Evolutionary conservation across 2,888 invertebrate species (phyloP), one percentile per base, ranked within the genome.

Genomic region (Hetaerina titia): DNA sequence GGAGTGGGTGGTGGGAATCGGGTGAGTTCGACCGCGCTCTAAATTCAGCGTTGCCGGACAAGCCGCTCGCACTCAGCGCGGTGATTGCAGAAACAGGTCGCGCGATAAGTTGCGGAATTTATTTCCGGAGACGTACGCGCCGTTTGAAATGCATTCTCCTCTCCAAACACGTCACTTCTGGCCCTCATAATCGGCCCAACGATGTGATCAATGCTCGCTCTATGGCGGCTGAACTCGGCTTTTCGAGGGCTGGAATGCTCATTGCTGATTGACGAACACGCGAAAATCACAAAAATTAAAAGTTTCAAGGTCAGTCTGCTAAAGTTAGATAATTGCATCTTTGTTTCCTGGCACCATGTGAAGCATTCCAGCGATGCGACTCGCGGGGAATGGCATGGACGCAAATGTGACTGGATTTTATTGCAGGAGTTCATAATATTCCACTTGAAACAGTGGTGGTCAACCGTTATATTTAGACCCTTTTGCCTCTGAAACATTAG

Each of bases 1-100:
- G 57, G 88, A 89, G 94, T 87, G 87, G 63, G 89, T 64, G 81
- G 94, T 57, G 31, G 74, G 69, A 89, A 95, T 95, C 90, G 94
- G 45, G 45, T 45, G 45, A 45, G 92, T 94, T 90, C 95, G 90
- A 94, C 95, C 64, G 94, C 74, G 95, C 81, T 81, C 81, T 81
- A 81, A 81, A 81, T 81, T 81, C 81, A 31, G 81, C 81, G 81
- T 81, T 31, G 31, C 81, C 81, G 90, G 90, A 90, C 64, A 90
- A 60, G 25, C 90, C 90, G 45, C 45, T 90, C 90, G 64, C 90
- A 63, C 60, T 64, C 81, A 11, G 81, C 31, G 81, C 81, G 81
- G 81, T 81, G 81, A 81, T 81, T 81, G 81, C 81, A 81, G 81
- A 31, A 81, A 81, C 81, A 81, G 81, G 81, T 81, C 81, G 81